phyloP scores from a whole-genome alignment of 2,888 invertebrate species.

The Zele albiditarsus region DNA sequence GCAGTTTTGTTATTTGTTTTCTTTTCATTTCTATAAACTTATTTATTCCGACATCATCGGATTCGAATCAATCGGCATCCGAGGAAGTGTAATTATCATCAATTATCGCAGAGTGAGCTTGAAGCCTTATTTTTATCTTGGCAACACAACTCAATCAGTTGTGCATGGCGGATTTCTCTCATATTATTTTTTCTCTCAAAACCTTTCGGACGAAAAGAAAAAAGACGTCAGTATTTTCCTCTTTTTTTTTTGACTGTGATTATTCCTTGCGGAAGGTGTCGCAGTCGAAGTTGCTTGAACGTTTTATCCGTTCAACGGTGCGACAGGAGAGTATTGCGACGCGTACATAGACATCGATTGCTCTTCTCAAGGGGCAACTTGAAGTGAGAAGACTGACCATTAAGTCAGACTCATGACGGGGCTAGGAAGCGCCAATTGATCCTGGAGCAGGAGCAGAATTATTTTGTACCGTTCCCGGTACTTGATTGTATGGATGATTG shows the following conservation, averaged over 20 bases:
- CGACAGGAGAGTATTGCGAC: conserved; percentile 61
- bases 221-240: not conserved
- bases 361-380: conserved; percentile 67
- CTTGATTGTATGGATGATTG: conserved; percentile 85
- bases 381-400: conserved; percentile 64
- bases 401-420: conserved; percentile 67
- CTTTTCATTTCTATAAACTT: not conserved
- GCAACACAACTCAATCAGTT: not conserved
- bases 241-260: conserved; percentile 13
- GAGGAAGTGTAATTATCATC: not conserved
- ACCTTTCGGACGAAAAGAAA: not conserved
- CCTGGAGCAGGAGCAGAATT: conserved; percentile 66
- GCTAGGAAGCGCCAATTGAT: conserved; percentile 70
- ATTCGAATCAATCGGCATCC: conserved; percentile 1
- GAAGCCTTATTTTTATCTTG: not conserved
- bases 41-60: not conserved
- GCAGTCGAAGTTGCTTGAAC: conserved; percentile 41
- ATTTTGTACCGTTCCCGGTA: conserved; percentile 63
- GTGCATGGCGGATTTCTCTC: not conserved
- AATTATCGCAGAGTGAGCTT: not conserved
- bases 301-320: conserved; percentile 46
- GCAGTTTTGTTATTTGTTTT: not conserved
- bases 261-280: conserved; percentile 7
- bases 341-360: conserved; percentile 63
- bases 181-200: not conserved